Evolutionary conservation across 2,113 vertebrate genomes (phyloP).

Genomic region (Argyrosomus japonicus): DNA sequence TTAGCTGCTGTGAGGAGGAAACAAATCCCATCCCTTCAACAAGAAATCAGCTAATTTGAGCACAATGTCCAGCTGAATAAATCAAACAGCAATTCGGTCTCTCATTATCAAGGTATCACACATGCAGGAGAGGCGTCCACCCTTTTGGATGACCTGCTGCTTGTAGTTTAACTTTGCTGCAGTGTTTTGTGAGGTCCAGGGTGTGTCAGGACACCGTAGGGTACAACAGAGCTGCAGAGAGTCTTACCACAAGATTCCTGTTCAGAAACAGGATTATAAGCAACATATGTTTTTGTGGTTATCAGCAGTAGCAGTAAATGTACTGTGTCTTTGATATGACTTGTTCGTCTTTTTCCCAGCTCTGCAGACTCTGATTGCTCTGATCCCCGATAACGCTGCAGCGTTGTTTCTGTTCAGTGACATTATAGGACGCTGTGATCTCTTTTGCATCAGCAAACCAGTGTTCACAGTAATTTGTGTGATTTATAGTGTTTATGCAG

Average conservation of each 20-base stretch:
- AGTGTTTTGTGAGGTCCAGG: no score
- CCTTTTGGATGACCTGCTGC: no score
- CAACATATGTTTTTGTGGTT: neutral
- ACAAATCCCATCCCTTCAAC: no score
- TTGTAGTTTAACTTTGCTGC: no score
- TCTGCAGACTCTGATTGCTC: slow-evolving; percentile 3
- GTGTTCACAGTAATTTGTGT: slow-evolving; percentile 52
- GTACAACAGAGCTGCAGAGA: no score
- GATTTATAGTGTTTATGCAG: slow-evolving; percentile 65
- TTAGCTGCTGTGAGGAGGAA: no score
- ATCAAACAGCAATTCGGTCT: no score
- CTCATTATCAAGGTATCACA: no score
- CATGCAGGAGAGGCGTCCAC: no score
- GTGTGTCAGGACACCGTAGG: no score
- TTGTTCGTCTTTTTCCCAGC: slow-evolving; percentile 19
- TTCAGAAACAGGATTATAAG: neutral
- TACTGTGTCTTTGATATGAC: neutral
- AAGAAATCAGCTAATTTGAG: no score
- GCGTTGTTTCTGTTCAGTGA: slow-evolving; percentile 27
- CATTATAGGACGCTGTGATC: slow-evolving; percentile 34
- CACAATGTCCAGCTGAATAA: no score
- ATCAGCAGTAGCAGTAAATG: slow-evolving; percentile 27
- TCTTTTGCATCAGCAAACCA: slow-evolving; percentile 47
- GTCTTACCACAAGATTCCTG: neutral
- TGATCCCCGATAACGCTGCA: slow-evolving; percentile 15